phyloP scores from a whole-genome alignment of 2,797 vertebrate species.

The Pachyuromys duprasi region DNA sequence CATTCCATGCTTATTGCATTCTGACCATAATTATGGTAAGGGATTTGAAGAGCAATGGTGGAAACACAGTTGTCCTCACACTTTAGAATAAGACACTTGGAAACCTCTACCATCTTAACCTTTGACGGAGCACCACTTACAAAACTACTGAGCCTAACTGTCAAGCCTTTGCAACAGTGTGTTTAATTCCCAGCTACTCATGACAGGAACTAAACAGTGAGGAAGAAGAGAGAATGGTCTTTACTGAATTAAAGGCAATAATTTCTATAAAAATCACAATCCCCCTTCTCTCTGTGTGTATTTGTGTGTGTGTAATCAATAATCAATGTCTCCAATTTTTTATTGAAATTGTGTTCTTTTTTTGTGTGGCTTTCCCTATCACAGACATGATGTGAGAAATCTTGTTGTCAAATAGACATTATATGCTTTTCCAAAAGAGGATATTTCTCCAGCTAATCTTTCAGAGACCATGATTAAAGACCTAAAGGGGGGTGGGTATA shows the following conservation, averaged over 20 bases:
- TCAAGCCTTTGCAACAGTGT: background rate
- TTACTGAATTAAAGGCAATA: background rate
- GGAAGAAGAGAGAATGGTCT: background rate
- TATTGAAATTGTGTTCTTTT: background rate
- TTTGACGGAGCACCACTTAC: background rate
- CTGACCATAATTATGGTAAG: background rate
- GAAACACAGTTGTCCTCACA: background rate
- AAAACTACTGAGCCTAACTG: background rate
- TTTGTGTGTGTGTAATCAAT: background rate
- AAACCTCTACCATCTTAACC: background rate
- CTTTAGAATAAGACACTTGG: background rate
- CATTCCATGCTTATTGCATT: background rate
- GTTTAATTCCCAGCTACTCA: background rate
- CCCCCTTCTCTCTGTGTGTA: background rate
- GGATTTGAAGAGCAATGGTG: background rate
- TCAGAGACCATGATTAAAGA: background rate
- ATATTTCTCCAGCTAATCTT: background rate
- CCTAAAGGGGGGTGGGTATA: background rate
- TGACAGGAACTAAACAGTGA: background rate
- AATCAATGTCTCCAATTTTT: background rate
- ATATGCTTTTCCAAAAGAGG: background rate
- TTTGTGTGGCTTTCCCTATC: background rate
- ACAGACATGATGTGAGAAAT: background rate
- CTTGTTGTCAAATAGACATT: background rate
- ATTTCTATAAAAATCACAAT: background rate